These are phyloP conservation scores for Cyprinodon diabolis DNA, from an alignment of 2,797 vertebrate species.

Conservation along the genomic window DNA sequence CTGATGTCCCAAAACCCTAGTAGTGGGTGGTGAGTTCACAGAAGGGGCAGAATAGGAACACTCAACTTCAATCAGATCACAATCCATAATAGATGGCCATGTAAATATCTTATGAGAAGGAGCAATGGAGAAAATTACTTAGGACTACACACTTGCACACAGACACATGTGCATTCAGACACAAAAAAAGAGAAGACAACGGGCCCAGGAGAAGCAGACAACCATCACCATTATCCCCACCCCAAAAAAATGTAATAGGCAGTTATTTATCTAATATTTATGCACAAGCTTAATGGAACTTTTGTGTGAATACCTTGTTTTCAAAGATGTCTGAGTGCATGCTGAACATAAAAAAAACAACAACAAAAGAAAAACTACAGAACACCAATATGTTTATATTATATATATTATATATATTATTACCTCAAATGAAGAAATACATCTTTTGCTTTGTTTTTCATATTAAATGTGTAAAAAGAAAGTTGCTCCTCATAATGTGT, in stretches of 20 bases:
- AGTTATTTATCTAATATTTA: constrained; percentile 70
- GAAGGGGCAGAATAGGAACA: constrained; percentile 78
- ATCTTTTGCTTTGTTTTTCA: not conserved
- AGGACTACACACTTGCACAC: constrained; percentile 17
- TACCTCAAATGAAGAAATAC: constrained; percentile 31
- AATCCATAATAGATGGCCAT: constrained; percentile 77
- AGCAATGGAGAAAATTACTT: constrained; percentile 80
- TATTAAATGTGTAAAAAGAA: constrained; percentile 17
- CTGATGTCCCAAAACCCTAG: constrained; percentile 25
- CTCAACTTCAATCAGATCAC: constrained; percentile 86
- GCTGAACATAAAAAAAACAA: constrained; percentile 30
- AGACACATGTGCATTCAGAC: constrained; percentile 3
- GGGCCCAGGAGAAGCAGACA: constrained; percentile 36
- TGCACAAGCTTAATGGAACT: constrained; percentile 63
- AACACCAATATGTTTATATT: constrained; percentile 10
- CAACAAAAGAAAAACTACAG: not conserved
- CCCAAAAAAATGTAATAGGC: constrained; percentile 48
- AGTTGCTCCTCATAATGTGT: not conserved
- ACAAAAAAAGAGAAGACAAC: constrained; percentile 34
- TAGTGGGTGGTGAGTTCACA: constrained; percentile 63
- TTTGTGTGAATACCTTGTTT: constrained; percentile 52
- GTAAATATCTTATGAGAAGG: constrained; percentile 82
- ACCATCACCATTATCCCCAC: constrained; percentile 24
- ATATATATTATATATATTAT: not conserved
- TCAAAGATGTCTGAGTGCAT: constrained; percentile 26